Base-by-base conservation (phyloP, 2,797 vertebrate species). In the Anabas testudineus region DNA sequence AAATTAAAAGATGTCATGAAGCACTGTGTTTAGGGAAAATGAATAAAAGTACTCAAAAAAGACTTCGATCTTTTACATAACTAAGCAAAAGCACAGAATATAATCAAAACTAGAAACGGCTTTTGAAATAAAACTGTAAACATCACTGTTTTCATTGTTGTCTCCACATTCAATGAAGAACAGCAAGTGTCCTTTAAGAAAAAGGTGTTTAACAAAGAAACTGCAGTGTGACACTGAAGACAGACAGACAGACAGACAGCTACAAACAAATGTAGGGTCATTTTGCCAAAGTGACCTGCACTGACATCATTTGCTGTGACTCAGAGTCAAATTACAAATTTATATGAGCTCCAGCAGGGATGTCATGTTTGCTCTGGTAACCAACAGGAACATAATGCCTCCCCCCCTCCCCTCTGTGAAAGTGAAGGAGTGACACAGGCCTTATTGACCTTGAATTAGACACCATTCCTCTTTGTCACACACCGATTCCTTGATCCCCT, bases 381-480 rank as follows among this genome's bases (percentile, higher is more conserved):
- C 87, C 88, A 90, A 90, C 86, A 81, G 86, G 85, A 91, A 86
- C 82, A 88, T 84, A 85, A 94, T 83, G 78, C 86, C 83, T 41
- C 60, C 67, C 59, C 59, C 53, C 67, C 54, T 76, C 70, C 62
- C 34, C 43, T 56, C 69, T 39, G 51, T 24, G 51, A 80, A 71
- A 36, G 76, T 71, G 61, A 85, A 69, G 74, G 54, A 70, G 80
- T 81, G 80, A 85, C 83, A 85, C 61, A 24, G 84, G 64, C 66
- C 81, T 67, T 91, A 93, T 92, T 88, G 94, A 96, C 94, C 90
- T 91, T 92, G 87, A 78, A 89, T 82, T 71, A 93, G 89, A 90
- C 70, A 75, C 90, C 91, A 93, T 91, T 93, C 93, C 92, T 94
- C 93, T 94, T 90, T 93, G 95, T 95, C 95, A 95, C 92, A 90